phyloP scores from a whole-genome alignment of 1,140 invertebrate species.

The Frieseomelitta varia region DNA sequence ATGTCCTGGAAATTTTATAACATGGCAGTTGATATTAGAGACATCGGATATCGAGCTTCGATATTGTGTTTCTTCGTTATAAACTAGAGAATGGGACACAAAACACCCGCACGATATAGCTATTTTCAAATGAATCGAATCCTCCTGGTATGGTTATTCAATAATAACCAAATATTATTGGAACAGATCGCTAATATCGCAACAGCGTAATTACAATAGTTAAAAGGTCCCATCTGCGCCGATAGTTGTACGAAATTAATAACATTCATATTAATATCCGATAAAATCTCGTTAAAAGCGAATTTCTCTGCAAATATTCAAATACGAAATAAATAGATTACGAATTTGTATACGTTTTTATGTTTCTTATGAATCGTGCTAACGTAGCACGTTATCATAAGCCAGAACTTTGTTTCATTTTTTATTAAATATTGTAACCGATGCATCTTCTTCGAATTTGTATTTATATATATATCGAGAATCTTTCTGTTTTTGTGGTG shows the following conservation, averaged over 20 bases:
- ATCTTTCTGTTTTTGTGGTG: not conserved
- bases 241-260: not conserved
- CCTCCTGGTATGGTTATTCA: not conserved
- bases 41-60: constrained; percentile 37
- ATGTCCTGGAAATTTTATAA: not conserved
- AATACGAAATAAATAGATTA: not conserved
- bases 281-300: not conserved
- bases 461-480: not conserved
- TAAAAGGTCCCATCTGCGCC: not conserved
- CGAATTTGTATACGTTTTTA: too few species aligned
- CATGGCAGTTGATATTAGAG: not conserved
- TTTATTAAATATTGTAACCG: too few species aligned
- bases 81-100: not conserved
- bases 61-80: constrained; percentile 29
- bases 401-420: too few species aligned
- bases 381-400: too few species aligned
- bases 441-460: not conserved
- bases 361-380: too few species aligned
- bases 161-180: constrained; percentile 23
- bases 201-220: not conserved
- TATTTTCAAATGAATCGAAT: constrained; percentile 47
- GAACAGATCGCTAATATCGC: not conserved
- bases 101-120: not conserved
- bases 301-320: not conserved
- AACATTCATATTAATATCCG: not conserved